Conservation (phyloP, 2,888 invertebrate genomes). For the Steinernema scapterisci region DNA sequence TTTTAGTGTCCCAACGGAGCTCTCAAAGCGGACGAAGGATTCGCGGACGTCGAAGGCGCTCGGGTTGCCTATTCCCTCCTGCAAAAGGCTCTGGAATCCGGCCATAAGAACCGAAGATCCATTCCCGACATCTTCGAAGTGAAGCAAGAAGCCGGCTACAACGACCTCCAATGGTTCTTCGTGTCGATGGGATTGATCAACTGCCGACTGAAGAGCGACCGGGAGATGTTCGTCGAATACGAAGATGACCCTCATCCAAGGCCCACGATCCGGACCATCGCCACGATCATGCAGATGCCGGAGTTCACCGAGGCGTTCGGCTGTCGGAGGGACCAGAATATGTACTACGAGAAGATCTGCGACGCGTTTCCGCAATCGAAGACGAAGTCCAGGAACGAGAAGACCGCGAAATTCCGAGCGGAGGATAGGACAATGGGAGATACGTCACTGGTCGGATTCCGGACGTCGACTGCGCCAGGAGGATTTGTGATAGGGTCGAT, state of each 20-base stretch:
- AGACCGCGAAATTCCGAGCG: neutral
- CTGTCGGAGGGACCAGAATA: neutral
- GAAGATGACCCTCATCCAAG: neutral
- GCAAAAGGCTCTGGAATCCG: neutral
- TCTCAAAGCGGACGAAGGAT: neutral
- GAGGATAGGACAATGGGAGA: neutral
- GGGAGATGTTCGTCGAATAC: neutral
- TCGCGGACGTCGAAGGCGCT: slow-evolving; percentile 1
- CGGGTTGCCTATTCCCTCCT: neutral
- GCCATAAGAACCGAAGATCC: neutral
- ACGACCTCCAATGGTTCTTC: slow-evolving; percentile 16
- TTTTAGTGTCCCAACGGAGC: slow-evolving; percentile 13
- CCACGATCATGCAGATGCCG: slow-evolving; percentile 1
- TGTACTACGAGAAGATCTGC: slow-evolving; percentile 5
- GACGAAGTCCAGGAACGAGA: too few species aligned
- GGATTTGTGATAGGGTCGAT: too few species aligned
- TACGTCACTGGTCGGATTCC: neutral
- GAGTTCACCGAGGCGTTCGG: slow-evolving; percentile 13
- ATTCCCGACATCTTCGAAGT: neutral
- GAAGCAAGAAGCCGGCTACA: neutral
- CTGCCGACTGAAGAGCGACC: neutral
- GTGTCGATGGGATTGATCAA: neutral
- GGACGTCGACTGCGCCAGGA: too few species aligned
- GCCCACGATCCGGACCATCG: neutral
- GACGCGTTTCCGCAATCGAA: neutral